A percentile compares a stretch with the other conserved stretches of the same genome.
Evolutionary conservation across 2,797 vertebrate species (phyloP).

Genomic region (Naso thynnoides): DNA sequence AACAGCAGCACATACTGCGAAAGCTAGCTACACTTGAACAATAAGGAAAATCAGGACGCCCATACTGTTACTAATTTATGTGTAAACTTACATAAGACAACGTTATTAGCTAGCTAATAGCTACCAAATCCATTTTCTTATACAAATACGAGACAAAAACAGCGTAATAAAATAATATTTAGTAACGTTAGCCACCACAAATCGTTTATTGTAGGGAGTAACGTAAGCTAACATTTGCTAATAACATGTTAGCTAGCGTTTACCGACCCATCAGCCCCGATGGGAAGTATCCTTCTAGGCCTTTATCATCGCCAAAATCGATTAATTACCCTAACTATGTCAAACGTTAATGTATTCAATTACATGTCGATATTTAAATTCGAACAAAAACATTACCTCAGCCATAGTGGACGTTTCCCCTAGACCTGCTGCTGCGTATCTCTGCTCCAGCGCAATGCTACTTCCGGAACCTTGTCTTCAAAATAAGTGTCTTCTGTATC

Average conservation of each 20-base stretch:
- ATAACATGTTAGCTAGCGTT: slow-evolving; percentile 55
- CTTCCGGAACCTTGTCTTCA: slow-evolving; percentile 44
- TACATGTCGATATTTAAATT: neutral
- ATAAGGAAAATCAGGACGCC: neutral
- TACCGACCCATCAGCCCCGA: neutral
- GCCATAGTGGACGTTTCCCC: slow-evolving; percentile 67
- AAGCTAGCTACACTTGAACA: neutral
- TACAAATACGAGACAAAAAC: no score
- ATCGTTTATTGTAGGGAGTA: neutral
- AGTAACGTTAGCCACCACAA: no score
- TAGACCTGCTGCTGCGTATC: neutral
- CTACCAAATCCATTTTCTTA: no score
- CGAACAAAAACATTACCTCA: slow-evolving; percentile 59
- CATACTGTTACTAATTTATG: neutral
- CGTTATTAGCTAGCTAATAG: neutral
- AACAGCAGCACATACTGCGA: neutral
- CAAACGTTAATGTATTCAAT: fast-evolving
- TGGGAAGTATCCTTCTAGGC: neutral
- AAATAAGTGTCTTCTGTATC: slow-evolving; percentile 2
- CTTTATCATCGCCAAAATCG: neutral
- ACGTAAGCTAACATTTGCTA: slow-evolving; percentile 36
- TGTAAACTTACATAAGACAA: neutral
- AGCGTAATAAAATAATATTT: neutral
- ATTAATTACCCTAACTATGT: fast-evolving
- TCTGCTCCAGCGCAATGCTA: fast-evolving